Evolutionary conservation across 2,797 vertebrate species (phyloP).

Genomic region (Sus cebifrons): DNA sequence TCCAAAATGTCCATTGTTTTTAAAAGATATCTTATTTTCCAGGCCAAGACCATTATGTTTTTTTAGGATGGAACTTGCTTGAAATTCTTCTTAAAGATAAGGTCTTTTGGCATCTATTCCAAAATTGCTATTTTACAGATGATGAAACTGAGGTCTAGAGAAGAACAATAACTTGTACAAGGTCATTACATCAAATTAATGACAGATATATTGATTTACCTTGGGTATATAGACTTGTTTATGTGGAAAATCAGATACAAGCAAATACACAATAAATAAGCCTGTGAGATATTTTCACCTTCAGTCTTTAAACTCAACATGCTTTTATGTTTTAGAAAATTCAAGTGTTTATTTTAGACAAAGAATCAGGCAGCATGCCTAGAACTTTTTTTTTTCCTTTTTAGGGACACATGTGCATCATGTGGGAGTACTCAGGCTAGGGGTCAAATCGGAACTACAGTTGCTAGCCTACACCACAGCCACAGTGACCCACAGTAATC

Average conservation of each 20-base stretch:
- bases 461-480: no score
- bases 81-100: not conserved
- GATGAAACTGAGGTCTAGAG: not conserved
- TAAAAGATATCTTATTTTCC: not conserved
- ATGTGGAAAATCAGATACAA: not conserved
- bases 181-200: not conserved
- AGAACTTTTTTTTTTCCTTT: not conserved
- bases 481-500: no score
- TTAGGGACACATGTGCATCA: no score
- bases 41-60: not conserved
- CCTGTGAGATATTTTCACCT: not conserved
- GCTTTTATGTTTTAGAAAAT: constrained; percentile 2
- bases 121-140: not conserved
- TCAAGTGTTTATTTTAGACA: not conserved
- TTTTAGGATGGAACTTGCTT: not conserved
- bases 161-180: not conserved
- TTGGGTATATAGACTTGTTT: not conserved
- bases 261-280: not conserved
- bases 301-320: not conserved
- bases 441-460: no score
- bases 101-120: not conserved
- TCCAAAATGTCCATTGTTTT: not conserved
- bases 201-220: not conserved
- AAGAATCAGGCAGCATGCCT: not conserved
- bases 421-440: no score